Percentiles rank a stretch among this genome's conserved stretches.
Conservation (phyloP, 64 coral and sea anemone genomes). For the Trachythela sp. region DNA sequence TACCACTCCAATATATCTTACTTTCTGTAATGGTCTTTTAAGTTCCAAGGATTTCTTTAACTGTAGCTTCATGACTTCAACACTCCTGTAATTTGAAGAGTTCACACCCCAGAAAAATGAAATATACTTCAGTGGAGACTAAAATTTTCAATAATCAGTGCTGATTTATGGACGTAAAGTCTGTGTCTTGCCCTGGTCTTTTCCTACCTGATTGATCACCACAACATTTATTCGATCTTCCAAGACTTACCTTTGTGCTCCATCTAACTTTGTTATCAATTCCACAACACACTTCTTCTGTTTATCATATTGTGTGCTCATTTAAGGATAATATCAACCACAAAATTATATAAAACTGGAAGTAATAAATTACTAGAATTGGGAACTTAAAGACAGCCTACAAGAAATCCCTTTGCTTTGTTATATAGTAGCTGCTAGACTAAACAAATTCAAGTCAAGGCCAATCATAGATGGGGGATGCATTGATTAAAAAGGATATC, state of each 20-base stretch:
- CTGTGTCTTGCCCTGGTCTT: too few relatives aligned
- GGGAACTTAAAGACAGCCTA: too few relatives aligned
- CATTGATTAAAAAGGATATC: conserved; percentile 33
- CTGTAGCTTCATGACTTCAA: not conserved
- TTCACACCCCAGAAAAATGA: too few relatives aligned
- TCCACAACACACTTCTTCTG: not conserved
- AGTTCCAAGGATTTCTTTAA: not conserved
- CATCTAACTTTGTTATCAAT: not conserved
- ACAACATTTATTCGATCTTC: too few relatives aligned
- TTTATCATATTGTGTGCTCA: not conserved
- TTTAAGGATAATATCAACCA: not conserved
- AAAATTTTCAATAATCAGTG: too few relatives aligned
- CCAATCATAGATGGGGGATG: not conserved
- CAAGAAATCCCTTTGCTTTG: too few relatives aligned
- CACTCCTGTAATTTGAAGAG: not conserved
- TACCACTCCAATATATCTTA: not conserved
- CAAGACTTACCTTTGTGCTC: not conserved
- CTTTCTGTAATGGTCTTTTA: not conserved
- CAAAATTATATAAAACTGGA: not conserved
- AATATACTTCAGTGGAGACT: not conserved
- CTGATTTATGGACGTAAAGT: too few relatives aligned
- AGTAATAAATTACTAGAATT: too few relatives aligned
- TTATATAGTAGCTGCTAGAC: not conserved
- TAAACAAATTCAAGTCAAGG: not conserved
- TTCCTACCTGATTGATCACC: too few relatives aligned